These are phyloP conservation scores for Littorina saxatilis DNA, from an alignment of 1,140 invertebrate species.

Conservation along the genomic window DNA sequence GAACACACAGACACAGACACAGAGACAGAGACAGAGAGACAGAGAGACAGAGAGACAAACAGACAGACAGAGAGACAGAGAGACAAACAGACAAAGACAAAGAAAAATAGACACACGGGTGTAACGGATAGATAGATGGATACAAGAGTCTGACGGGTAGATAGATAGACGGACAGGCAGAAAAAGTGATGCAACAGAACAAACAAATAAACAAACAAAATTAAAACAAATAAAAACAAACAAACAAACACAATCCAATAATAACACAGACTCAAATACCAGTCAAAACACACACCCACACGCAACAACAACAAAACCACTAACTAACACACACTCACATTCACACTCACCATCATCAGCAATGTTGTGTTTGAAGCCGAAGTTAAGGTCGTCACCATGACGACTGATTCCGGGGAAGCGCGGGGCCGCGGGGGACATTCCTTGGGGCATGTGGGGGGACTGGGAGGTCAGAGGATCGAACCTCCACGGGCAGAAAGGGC, in stretches of 20 bases:
- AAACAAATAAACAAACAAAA: neutral
- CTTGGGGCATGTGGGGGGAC: slow-evolving; percentile 22
- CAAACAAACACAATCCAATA: neutral
- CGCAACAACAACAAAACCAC: neutral
- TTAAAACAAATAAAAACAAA: neutral
- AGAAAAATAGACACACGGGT: too few species aligned
- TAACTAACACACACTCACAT: neutral
- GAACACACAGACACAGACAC: too few species aligned
- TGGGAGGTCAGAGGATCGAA: slow-evolving; percentile 37
- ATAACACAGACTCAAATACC: neutral
- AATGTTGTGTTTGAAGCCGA: slow-evolving; percentile 41
- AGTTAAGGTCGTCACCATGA: slow-evolving; percentile 39
- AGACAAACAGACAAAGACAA: too few species aligned
- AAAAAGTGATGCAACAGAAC: neutral
- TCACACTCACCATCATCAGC: slow-evolving; percentile 40
- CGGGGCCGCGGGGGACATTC: slow-evolving; percentile 5
- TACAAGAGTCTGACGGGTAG: too few species aligned
- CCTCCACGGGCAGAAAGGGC: slow-evolving; percentile 44
- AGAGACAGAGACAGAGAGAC: too few species aligned
- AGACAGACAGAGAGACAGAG: too few species aligned
- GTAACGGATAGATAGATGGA: too few species aligned
- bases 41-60: too few species aligned
- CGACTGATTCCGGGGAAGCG: slow-evolving; percentile 26
- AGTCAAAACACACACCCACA: neutral
- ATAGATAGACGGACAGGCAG: too few species aligned